Percentiles rank a stretch among this genome's conserved stretches.
Conservation (phyloP, 2,888 invertebrate species). For the Galerucella nymphaeae region DNA sequence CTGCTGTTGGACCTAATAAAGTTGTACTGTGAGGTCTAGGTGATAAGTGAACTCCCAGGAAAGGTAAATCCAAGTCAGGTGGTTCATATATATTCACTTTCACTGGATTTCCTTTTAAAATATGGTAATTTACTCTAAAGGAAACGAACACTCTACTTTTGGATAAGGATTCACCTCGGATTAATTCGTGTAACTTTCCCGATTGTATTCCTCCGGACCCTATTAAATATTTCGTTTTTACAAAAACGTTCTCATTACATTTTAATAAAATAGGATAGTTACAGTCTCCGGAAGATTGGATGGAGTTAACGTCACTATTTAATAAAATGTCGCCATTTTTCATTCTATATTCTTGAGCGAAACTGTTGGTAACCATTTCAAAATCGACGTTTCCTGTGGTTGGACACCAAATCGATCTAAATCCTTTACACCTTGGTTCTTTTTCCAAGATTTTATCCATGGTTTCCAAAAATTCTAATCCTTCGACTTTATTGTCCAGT, state of each 20-base stretch:
- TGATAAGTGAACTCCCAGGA: slow-evolving; percentile 96
- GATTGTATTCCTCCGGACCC: slow-evolving; percentile 94
- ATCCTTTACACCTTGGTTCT: slow-evolving; percentile 66
- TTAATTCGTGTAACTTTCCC: slow-evolving; percentile 82
- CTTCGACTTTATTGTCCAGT: slow-evolving; percentile 68
- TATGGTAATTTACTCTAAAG: slow-evolving; percentile 92
- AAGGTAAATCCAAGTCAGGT: slow-evolving; percentile 96
- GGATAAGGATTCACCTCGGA: slow-evolving; percentile 69
- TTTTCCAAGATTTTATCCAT: slow-evolving; percentile 46
- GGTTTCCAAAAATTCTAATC: slow-evolving; percentile 66
- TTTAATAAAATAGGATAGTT: slow-evolving; percentile 67
- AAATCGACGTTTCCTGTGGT: slow-evolving; percentile 91
- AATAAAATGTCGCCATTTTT: slow-evolving; percentile 79
- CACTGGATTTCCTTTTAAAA: slow-evolving; percentile 81
- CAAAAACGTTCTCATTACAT: slow-evolving; percentile 62
- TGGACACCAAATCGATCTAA: slow-evolving; percentile 79
- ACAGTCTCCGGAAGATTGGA: slow-evolving; percentile 67
- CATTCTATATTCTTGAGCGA: slow-evolving; percentile 72
- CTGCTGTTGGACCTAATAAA: slow-evolving; percentile 95
- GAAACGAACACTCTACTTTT: slow-evolving; percentile 88
- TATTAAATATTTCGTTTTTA: slow-evolving; percentile 79
- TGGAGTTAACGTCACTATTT: slow-evolving; percentile 74
- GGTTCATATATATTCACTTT: slow-evolving; percentile 96
- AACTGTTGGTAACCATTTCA: slow-evolving; percentile 78
- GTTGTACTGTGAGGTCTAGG: slow-evolving; percentile 83